phyloP scores from a whole-genome alignment of 1,140 invertebrate genomes.

The Harlomillsia oculata region DNA sequence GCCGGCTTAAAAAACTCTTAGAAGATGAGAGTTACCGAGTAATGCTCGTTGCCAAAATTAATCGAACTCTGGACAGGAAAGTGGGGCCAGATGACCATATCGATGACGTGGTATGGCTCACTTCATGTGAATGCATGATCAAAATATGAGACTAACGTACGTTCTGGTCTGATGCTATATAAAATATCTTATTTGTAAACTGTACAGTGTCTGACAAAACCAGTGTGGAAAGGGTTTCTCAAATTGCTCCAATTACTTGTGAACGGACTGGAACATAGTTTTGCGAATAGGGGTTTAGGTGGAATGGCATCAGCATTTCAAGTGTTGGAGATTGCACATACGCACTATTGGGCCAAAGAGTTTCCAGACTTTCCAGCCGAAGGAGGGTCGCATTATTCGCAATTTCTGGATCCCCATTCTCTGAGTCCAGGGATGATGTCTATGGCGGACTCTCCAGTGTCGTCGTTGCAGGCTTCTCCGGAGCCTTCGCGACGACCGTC shows the following conservation, averaged over 20 bases:
- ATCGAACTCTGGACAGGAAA: conserved; percentile 85
- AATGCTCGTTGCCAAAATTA: conserved; percentile 88
- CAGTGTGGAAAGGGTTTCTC: conserved; percentile 93
- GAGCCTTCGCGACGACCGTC: conserved; percentile 31
- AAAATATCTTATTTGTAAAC: neutral
- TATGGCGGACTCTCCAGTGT: conserved; percentile 48
- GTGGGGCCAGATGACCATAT: conserved; percentile 92
- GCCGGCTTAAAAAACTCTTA: conserved; percentile 90
- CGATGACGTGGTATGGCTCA: conserved; percentile 89
- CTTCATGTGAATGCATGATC: neutral
- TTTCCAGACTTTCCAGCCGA: conserved; percentile 46
- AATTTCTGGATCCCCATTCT: conserved; percentile 33
- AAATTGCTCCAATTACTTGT: conserved; percentile 82
- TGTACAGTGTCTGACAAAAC: conserved; percentile 68
- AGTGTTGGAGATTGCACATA: conserved; percentile 59
- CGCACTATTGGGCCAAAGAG: conserved; percentile 94
- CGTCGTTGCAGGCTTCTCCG: conserved; percentile 39
- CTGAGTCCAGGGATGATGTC: conserved; percentile 43
- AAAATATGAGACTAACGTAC: no score
- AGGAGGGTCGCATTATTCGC: conserved; percentile 40
- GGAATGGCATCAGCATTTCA: conserved; percentile 97
- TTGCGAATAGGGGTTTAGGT: conserved; percentile 83
- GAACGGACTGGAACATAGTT: conserved; percentile 83
- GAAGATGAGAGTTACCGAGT: conserved; percentile 98
- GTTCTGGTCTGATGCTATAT: no score